Evolutionary conservation across 2,113 vertebrate species (phyloP), one percentile per base, ranked within the genome.

Genomic region (Serinus canaria): DNA sequence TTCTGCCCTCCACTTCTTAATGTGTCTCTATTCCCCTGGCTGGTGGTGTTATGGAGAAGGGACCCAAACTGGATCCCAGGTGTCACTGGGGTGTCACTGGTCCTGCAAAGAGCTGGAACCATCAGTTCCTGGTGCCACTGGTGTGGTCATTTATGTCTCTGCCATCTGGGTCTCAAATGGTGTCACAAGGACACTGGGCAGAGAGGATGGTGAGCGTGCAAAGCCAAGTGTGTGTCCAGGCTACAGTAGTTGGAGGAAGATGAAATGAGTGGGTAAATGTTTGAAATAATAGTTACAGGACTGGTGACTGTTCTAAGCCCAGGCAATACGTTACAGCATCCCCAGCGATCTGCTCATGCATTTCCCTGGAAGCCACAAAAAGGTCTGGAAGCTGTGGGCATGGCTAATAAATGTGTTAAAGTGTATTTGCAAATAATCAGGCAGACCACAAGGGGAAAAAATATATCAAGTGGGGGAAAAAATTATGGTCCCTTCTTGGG

Each of bases 351-450:
- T 63, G 16, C 60, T 92, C 49, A 21, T 28, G 60, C 72, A 66
- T 82, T 95, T 90, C 86, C 62, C 66, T 90, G 68, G 60, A 92
- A 96, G 90, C 83, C 93, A 87, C 88, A 84, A 96, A 90, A 94
- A 91, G 64, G 52, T 96, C 83, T 93, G 90, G 85, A 87, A 96
- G 92, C 80, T 87, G 73, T 64, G 83, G 92, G 83, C 56, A 95
- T 4, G 49, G 93, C 88, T 90, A 64, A 92, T 89, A 91, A 91
- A 95, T 30, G 74, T 2, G 24, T 55, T 89, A 74, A 92, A 92
- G 66, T 75, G 5, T 52, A 88, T 88, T 86, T 88, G 92, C 92
- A 95, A 96, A 95, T 92, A 96, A 92, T 93, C 93, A 92, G 89
- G 60, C 80, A 90, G 92, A 92, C 86, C 93, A 87, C 94, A 86